Conservation (phyloP, 35 echinoderm and acorn worm genomes). For the Apostichopus californicus region DNA sequence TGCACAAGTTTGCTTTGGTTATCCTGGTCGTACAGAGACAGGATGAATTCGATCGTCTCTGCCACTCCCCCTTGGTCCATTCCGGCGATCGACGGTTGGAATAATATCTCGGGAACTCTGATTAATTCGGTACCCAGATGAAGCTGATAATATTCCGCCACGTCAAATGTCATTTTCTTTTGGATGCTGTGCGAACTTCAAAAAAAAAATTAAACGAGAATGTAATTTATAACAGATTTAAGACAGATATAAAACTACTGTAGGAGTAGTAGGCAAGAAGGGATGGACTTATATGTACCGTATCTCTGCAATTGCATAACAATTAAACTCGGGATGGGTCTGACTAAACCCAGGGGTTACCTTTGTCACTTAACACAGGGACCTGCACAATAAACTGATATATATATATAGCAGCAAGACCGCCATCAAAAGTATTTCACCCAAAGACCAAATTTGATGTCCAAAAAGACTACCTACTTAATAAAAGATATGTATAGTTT, state of each 20-base stretch:
- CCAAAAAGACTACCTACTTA: too few relatives aligned
- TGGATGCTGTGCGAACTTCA: constrained; percentile 41
- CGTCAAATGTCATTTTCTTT: constrained; percentile 90
- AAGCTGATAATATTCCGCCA: constrained; percentile 95
- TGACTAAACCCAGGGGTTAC: too few relatives aligned
- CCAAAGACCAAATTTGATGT: too few relatives aligned
- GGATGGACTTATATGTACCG: too few relatives aligned
- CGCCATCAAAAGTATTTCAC: too few relatives aligned
- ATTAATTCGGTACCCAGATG: constrained; percentile 85
- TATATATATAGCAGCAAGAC: too few relatives aligned
- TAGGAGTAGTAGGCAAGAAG: too few relatives aligned
- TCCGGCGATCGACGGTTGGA: constrained; percentile 92
- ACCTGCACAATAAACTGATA: too few relatives aligned
- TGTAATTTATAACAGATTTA: not conserved
- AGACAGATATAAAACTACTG: not conserved
- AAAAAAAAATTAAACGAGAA: not conserved
- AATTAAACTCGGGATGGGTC: too few relatives aligned
- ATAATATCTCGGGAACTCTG: constrained; percentile 79
- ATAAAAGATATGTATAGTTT: too few relatives aligned
- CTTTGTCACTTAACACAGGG: too few relatives aligned
- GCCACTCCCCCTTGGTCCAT: constrained; percentile 79
- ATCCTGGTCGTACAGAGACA: constrained; percentile 71
- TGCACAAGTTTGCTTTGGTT: constrained; percentile 80
- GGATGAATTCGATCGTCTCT: constrained; percentile 88
- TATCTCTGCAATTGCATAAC: too few relatives aligned